A percentile compares a stretch with the other conserved stretches of the same genome.
Conservation (phyloP, 2,888 invertebrate genomes). For the Pristionchus maxplancki region DNA sequence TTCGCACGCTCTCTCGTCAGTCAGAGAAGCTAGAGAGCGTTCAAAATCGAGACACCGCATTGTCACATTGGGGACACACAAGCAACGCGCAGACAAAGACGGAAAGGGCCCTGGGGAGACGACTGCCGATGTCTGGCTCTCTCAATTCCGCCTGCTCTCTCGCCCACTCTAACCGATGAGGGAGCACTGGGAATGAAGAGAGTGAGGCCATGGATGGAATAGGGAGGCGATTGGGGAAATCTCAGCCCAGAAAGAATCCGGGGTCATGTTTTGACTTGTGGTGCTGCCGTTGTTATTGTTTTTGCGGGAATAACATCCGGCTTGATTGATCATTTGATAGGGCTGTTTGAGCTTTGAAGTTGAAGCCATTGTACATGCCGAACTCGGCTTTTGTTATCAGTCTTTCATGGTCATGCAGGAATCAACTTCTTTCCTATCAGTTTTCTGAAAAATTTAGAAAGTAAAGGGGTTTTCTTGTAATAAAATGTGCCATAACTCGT, state of each 20-base stretch:
- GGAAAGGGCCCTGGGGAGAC: neutral
- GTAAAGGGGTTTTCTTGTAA: no score
- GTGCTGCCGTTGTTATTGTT: neutral
- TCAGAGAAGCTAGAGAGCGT: neutral
- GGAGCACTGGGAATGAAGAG: neutral
- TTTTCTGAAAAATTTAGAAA: no score
- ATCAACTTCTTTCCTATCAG: no score
- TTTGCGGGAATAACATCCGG: neutral
- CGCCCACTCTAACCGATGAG: neutral
- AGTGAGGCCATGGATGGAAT: no score
- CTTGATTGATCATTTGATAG: slow-evolving; percentile 13
- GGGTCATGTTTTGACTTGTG: slow-evolving; percentile 30
- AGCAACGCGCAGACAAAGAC: neutral
- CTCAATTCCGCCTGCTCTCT: neutral
- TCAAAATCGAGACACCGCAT: neutral
- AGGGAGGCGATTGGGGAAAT: neutral
- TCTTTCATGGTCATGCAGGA: no score
- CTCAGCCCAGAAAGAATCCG: neutral
- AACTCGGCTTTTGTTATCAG: no score
- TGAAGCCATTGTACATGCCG: no score
- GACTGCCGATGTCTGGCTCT: neutral
- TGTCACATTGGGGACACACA: neutral
- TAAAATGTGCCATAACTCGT: neutral
- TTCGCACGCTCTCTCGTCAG: neutral
- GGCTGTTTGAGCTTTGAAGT: neutral